Evolutionary conservation across 2,888 invertebrate species (phyloP).

Genomic region (Leucoma salicis): DNA sequence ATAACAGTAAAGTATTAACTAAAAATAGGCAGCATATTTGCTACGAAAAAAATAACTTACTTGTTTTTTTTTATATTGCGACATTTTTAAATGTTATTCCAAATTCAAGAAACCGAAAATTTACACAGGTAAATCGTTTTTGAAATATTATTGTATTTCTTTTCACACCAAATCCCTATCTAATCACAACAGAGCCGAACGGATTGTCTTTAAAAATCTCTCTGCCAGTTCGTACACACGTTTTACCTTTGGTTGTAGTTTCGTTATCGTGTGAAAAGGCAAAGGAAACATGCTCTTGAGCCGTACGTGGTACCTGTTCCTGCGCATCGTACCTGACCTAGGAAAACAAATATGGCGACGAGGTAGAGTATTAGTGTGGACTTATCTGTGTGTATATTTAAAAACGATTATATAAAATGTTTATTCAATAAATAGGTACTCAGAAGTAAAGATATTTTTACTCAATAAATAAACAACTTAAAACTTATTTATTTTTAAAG

Average conservation of each 20-base stretch:
- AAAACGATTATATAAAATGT: conserved; percentile 5
- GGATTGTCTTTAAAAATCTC: conserved; percentile 25
- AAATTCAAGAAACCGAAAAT: not conserved
- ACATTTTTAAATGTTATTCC: not conserved
- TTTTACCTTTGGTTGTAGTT: conserved; percentile 54
- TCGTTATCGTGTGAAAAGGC: conserved; percentile 68
- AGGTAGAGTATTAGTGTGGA: conserved; percentile 45
- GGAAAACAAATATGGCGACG: conserved; percentile 71
- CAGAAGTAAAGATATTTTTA: not conserved
- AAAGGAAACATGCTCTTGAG: conserved; percentile 66
- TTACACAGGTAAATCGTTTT: not conserved
- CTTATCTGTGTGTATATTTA: conserved; percentile 10
- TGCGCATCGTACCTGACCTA: conserved; percentile 76
- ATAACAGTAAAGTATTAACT: no score
- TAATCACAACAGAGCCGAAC: conserved; percentile 25
- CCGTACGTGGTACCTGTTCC: conserved; percentile 60
- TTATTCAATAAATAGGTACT: conserved; percentile 2
- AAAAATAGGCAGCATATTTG: no score
- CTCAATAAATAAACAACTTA: not conserved
- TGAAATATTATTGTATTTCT: conserved; percentile 14
- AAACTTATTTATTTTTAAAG: no score
- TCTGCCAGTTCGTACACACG: conserved; percentile 43
- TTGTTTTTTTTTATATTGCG: no score
- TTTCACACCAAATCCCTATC: conserved; percentile 13
- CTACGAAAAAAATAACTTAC: no score